Evolutionary conservation across 2,888 invertebrate species (phyloP).

Genomic region (Cotesia congregata): DNA sequence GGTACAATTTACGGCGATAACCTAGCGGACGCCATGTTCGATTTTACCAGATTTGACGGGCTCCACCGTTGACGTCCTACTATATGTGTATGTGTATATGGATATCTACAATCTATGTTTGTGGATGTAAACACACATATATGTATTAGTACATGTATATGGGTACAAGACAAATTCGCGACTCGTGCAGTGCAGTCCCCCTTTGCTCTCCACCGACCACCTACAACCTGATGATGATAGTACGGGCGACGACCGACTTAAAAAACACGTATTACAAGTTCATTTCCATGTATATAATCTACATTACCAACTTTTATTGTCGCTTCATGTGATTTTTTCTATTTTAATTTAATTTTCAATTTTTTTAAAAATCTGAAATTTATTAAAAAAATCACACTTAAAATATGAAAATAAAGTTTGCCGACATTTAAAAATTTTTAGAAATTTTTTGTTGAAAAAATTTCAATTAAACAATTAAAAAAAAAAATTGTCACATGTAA

Average conservation of each 20-base stretch:
- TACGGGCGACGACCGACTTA: conserved; percentile 15
- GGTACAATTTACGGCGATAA: conserved; percentile 63
- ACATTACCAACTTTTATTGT: conserved; percentile 19
- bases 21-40: conserved; percentile 67
- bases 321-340: background rate
- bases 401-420: background rate
- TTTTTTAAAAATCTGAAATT: too few species aligned
- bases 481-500: too few species aligned
- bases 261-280: background rate
- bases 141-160: background rate
- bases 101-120: background rate
- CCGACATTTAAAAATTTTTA: too few species aligned
- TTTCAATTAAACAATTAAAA: too few species aligned
- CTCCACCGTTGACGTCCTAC: conserved; percentile 56
- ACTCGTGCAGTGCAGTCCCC: conserved; percentile 12
- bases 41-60: conserved; percentile 53
- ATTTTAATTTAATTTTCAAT: background rate
- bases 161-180: conserved; percentile 9
- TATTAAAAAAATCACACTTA: background rate
- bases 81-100: conserved; percentile 17
- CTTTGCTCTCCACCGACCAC: background rate
- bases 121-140: background rate
- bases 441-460: too few species aligned
- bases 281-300: conserved; percentile 27
- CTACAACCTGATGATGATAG: background rate